Percentiles rank a stretch among this genome's conserved stretches.
These are phyloP conservation scores for Bradypodion pumilum DNA, from an alignment of 2,797 vertebrate species.

Conservation along the genomic window DNA sequence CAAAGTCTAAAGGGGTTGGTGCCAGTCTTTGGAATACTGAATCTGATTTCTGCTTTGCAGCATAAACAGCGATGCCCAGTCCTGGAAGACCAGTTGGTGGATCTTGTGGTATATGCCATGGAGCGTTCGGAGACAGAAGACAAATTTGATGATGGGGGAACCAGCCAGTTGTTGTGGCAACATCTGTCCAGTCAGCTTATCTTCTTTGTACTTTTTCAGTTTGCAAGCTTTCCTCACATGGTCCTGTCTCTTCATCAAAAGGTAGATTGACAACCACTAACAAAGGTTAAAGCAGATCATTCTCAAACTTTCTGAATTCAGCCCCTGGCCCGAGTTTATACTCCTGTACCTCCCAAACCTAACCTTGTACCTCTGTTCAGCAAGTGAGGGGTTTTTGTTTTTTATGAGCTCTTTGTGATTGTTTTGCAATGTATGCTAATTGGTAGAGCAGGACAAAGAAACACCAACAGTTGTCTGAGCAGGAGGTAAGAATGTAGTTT, in stretches of 20 bases:
- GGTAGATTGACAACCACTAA: conserved; percentile 75
- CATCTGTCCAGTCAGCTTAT: conserved; percentile 99
- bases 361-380: neutral
- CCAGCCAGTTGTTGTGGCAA: conserved; percentile 98
- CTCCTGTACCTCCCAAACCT: neutral
- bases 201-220: conserved; percentile 99
- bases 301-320: neutral
- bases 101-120: conserved; percentile 99
- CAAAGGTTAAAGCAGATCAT: neutral
- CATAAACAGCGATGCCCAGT: conserved; percentile 98
- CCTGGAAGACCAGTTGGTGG: conserved; percentile 98
- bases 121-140: conserved; percentile 98
- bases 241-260: conserved; percentile 98
- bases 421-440: neutral
- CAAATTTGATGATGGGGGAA: conserved; percentile 96
- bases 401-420: neutral
- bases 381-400: neutral
- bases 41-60: conserved; percentile 83
- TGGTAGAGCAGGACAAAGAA: neutral
- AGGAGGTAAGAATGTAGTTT: neutral
- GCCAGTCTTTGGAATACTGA: conserved; percentile 81
- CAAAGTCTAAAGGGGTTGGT: conserved; percentile 51
- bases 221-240: conserved; percentile 99
- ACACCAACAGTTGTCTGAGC: neutral
- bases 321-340: neutral